phyloP scores from a whole-genome alignment of 2,113 vertebrate genomes.

The Nesoenas mayeri region DNA sequence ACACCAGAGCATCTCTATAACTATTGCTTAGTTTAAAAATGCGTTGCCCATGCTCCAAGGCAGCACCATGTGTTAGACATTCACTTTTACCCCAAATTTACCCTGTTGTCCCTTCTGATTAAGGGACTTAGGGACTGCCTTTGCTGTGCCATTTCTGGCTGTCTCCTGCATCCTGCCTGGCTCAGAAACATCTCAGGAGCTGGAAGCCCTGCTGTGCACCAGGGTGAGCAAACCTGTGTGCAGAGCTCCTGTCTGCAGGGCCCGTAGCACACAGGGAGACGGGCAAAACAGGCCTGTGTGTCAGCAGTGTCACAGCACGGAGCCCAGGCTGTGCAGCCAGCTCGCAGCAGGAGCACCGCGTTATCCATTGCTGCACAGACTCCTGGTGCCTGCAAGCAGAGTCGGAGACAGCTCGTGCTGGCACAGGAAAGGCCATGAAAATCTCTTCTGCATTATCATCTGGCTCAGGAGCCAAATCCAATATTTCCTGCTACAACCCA shows the following conservation, averaged over 20 bases:
- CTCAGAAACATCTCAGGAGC: neutral
- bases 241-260: neutral
- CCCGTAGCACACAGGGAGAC: fast-evolving
- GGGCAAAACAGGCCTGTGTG: neutral
- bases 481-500: neutral
- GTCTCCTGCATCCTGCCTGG: neutral
- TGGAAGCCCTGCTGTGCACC: neutral
- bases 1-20: neutral
- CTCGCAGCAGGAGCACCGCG: neutral
- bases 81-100: neutral
- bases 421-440: neutral
- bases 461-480: neutral
- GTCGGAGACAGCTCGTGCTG: neutral
- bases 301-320: neutral
- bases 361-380: neutral
- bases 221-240: too few relatives aligned
- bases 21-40: neutral
- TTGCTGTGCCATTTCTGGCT: neutral
- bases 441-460: neutral
- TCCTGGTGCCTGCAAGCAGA: neutral
- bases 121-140: neutral
- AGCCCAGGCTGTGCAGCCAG: fast-evolving
- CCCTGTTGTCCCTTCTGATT: too few relatives aligned
- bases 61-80: neutral
- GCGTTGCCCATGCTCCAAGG: neutral